Evolutionary conservation across 2,797 vertebrate species (phyloP), one percentile per base, ranked within the genome.

Genomic region (Anguilla marmorata): DNA sequence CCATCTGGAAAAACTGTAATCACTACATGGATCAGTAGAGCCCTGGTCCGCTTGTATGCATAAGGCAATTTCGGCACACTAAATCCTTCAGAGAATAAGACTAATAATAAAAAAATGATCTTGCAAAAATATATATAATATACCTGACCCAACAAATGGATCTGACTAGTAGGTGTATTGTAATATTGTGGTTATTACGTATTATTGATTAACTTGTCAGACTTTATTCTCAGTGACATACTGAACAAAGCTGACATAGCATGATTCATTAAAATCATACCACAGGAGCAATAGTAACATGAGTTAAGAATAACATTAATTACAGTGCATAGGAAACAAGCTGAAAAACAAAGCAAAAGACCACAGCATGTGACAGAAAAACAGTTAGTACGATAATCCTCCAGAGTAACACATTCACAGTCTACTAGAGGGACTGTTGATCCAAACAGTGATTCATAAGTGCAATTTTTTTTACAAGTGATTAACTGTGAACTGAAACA

Each of bases 51-150:
- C 16, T 21, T 63, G 87, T 45, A 12, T 66, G 56, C n/a, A 79
- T 50, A 90, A 91, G 91, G 92, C 91, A 91, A 93, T 94, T 92
- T 93, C 92, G 93, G 93, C 92, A 94, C 92, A 90, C 27, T 91
- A 92, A 92, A 92, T 90, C 92, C 93, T 93, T 92, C 91, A 89
- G 94, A 95, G 93, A 94, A 93, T 94, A 93, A 91, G 91, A 85
- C 91, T 94, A 92, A 94, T 95, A 91, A 63, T 27, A 96, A 96
- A 96, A 95, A 95, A 94, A 96, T 96, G 95, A 96, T 92, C 91
- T 87, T 91, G 92, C 45, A 63, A 80, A 63, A 27, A 63, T 24
- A 72, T 24, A 69, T 66, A 37, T 74, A 27, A 69, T n/a, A 69
- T 69, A 0, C 24, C 63, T 69, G 63, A 69, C 63, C 63, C 63